phyloP scores from a whole-genome alignment of 2,113 vertebrate genomes.

The Charina bottae region DNA sequence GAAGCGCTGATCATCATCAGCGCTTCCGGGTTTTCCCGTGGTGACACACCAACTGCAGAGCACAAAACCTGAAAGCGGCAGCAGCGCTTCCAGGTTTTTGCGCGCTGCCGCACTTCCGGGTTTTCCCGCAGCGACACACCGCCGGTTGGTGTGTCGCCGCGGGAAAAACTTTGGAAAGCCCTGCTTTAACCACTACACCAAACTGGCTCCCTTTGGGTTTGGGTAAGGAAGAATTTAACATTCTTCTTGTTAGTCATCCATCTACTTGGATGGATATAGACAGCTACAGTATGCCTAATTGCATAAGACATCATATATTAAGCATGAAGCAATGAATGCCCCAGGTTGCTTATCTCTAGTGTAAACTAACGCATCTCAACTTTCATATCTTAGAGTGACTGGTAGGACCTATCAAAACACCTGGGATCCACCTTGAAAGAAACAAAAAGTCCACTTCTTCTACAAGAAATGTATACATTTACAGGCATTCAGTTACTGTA shows the following conservation, averaged over 20 bases:
- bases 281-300: too few species aligned
- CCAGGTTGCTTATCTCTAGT: not conserved
- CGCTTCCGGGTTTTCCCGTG: too few species aligned
- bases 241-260: too few species aligned
- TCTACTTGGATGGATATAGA: too few species aligned
- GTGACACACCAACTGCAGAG: too few species aligned
- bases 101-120: too few species aligned
- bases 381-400: not conserved
- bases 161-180: too few species aligned
- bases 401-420: not conserved
- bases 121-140: too few species aligned
- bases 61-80: too few species aligned
- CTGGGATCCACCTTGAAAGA: not conserved
- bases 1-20: too few species aligned
- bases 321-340: not conserved
- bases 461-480: not conserved
- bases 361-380: not conserved
- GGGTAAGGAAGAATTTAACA: not conserved
- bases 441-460: not conserved
- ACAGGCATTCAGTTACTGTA: not conserved
- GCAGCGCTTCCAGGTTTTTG: too few species aligned
- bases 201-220: not conserved
- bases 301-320: not conserved
- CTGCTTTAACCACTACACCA: not conserved
- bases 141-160: too few species aligned